Conservation (phyloP, 2,888 invertebrate species). For the Aproaerema taeniolella region DNA sequence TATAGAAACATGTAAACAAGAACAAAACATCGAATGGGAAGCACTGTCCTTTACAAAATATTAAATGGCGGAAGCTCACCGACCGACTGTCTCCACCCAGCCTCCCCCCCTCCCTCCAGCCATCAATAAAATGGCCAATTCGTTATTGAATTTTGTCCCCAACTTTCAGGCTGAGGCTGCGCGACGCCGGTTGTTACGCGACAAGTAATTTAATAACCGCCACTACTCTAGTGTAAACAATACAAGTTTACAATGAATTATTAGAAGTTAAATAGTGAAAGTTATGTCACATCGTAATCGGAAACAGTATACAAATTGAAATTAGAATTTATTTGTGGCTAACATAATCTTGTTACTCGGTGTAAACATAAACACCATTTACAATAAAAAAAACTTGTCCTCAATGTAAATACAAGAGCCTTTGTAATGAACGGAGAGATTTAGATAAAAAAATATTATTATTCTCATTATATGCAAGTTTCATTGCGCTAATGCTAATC, state of each 20-base stretch:
- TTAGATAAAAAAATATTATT: conserved; percentile 52
- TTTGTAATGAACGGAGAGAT: conserved; percentile 46
- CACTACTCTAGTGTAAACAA: conserved; percentile 63
- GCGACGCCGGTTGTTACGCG: conserved; percentile 69
- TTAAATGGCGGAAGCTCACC: conserved; percentile 71
- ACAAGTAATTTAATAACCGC: conserved; percentile 59
- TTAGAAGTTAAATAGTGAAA: conserved; percentile 52
- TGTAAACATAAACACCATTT: conserved; percentile 47
- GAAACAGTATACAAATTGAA: conserved; percentile 40
- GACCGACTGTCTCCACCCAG: conserved; percentile 68
- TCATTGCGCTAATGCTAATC: conserved; percentile 56
- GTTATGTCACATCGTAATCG: conserved; percentile 70
- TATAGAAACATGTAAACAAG: conserved; percentile 13
- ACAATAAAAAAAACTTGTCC: conserved; percentile 37
- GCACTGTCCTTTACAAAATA: conserved; percentile 45
- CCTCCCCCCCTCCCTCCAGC: conserved; percentile 72
- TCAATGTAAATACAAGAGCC: conserved; percentile 46
- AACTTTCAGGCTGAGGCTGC: conserved; percentile 66
- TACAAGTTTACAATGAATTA: conserved; percentile 44
- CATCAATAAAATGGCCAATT: conserved; percentile 79
- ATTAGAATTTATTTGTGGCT: conserved; percentile 47
- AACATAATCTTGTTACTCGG: conserved; percentile 37
- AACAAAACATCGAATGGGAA: conserved; percentile 31
- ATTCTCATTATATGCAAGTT: conserved; percentile 53
- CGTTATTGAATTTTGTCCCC: conserved; percentile 74